Conservation (phyloP, 2,888 invertebrate species). For the Tridacna gigas region DNA sequence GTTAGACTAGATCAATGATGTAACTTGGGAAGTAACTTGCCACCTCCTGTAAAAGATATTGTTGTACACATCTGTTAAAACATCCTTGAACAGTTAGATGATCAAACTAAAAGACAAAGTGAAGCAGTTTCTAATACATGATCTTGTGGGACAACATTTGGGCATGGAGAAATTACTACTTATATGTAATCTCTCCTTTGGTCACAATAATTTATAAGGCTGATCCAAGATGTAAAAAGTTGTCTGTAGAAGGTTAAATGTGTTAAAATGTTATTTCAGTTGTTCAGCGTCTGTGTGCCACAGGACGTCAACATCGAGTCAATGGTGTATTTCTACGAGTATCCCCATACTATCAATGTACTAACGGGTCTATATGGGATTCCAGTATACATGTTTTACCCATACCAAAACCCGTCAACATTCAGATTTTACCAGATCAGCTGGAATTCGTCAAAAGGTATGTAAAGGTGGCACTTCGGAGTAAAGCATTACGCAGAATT, state of each 20-base stretch:
- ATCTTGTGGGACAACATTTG: not conserved
- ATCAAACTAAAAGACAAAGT: too few relatives aligned
- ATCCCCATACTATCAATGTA: conserved; percentile 60
- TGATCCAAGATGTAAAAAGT: not conserved
- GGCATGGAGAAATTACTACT: not conserved
- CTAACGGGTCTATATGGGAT: conserved; percentile 60
- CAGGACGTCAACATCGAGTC: conserved; percentile 47
- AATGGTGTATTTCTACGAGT: conserved; percentile 52
- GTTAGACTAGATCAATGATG: too few relatives aligned
- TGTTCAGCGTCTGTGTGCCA: conserved; percentile 49
- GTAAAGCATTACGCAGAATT: too few relatives aligned
- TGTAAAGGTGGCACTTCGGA: conserved; percentile 9
- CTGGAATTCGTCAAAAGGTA: conserved; percentile 64
- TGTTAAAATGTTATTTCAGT: conserved; percentile 31
- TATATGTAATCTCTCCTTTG: not conserved
- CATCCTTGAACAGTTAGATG: too few relatives aligned
- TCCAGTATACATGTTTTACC: conserved; percentile 50
- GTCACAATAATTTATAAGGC: not conserved
- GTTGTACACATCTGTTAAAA: too few relatives aligned
- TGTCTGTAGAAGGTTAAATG: not conserved
- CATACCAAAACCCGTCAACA: conserved; percentile 61
- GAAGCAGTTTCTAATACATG: too few relatives aligned
- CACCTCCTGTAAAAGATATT: too few relatives aligned
- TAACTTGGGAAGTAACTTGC: too few relatives aligned
- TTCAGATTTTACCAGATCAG: conserved; percentile 60